These are phyloP conservation scores for Cairina moschata DNA, from an alignment of 2,113 vertebrate species.

Conservation along the genomic window DNA sequence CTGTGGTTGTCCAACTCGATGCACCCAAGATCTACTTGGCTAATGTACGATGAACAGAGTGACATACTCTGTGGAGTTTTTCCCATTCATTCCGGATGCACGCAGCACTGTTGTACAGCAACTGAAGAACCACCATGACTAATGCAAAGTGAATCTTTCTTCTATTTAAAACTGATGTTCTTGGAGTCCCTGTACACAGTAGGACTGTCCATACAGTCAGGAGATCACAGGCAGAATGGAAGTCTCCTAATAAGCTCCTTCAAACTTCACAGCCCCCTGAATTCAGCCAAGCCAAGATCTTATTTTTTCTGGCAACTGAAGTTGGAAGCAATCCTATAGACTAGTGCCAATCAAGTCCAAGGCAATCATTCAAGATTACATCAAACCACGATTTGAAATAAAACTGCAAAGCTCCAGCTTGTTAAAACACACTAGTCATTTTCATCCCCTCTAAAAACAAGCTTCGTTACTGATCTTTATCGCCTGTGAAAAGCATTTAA, in stretches of 20 bases:
- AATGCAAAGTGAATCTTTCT: neutral
- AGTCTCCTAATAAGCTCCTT: neutral
- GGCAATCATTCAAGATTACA: neutral
- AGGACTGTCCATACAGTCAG: neutral
- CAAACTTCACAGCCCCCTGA: neutral
- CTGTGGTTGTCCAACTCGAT: neutral
- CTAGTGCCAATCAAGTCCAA: neutral
- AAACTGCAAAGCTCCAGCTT: neutral
- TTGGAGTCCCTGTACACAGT: neutral
- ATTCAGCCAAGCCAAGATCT: neutral
- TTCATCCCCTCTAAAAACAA: neutral
- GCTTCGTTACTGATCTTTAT: neutral
- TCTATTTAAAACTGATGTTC: neutral
- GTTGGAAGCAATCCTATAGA: neutral
- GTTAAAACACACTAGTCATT: neutral
- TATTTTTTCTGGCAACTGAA: neutral
- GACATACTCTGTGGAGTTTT: neutral
- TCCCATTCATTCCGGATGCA: neutral
- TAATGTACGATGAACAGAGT: neutral
- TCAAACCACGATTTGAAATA: neutral
- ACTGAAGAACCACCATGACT: neutral
- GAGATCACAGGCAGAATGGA: neutral
- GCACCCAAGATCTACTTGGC: neutral
- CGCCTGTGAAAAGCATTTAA: neutral
- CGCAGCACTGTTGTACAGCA: accelerated